Evolutionary conservation across 1,140 invertebrate genomes (phyloP), one percentile per base, ranked within the genome.

Genomic region (Lepidurus packardi): DNA sequence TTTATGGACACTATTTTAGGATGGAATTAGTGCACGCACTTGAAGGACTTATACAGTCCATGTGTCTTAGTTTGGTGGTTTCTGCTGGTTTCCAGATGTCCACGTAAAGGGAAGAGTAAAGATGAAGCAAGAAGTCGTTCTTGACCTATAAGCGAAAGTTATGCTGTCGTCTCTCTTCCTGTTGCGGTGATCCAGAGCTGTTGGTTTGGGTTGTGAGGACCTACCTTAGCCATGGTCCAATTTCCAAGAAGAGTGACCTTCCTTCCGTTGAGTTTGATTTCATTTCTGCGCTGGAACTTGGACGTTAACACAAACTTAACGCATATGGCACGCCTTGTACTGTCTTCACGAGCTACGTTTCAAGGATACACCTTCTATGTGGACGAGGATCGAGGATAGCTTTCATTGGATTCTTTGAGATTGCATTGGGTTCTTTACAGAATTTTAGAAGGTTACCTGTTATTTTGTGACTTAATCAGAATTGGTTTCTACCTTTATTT

Each of bases 101-200:
- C 34, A n/a, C 53, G 7, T 65, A 5, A 16, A 65, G 53, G n/a
- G 21, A 65, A 9, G 7, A 13, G 53, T n/a, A 65, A 21, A 13
- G 8, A 65, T 65, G 53, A 65, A 65, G 53, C 53, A 65, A 65
- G 53, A 65, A 65, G 53, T 65, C 53, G 53, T 65, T 65, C 53
- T 65, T 65, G 53, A 65, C 53, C 53, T 65, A 65, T 65, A 65
- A 65, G 53, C 53, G 53, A 65, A 65, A 65, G 53, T 65, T 65
- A 16, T 65, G 53, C 53, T 13, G 53, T 65, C 53, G 16, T 65
- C 34, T 34, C 34, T 1, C 53, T 65, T 65, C 53, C 53, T 65
- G 53, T 16, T 65, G 53, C 16, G 13, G 13, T 21, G 16, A n/a
- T 65, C 53, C 13, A 65, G 53, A 65, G 53, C 7, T 2, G 53